Evolutionary conservation across 2,797 vertebrate species (phyloP).

Genomic region (Cyclopterus lumpus): DNA sequence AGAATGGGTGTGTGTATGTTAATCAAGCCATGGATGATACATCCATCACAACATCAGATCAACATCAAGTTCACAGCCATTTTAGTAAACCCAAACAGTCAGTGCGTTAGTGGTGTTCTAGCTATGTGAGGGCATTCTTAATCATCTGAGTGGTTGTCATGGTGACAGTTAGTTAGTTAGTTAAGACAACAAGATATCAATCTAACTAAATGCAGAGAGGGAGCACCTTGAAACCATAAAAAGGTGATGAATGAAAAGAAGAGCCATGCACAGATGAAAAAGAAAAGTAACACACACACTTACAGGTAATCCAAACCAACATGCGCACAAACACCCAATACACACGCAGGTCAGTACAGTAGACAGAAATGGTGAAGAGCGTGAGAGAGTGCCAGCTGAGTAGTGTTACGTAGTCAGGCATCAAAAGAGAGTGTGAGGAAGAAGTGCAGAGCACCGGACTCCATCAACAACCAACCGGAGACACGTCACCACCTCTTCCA

Average conservation of each 20-base stretch:
- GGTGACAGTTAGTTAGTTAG: slow-evolving; percentile 56
- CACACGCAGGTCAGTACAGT: slow-evolving; percentile 36
- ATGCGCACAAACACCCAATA: background rate
- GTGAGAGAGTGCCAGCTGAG: slow-evolving; percentile 50
- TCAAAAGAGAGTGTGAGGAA: slow-evolving; percentile 52
- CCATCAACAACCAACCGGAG: slow-evolving; percentile 64
- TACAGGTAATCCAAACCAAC: slow-evolving; percentile 5
- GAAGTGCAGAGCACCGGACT: slow-evolving; percentile 55
- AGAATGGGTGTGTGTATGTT: slow-evolving; percentile 11
- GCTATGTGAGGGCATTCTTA: slow-evolving; percentile 1
- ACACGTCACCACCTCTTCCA: slow-evolving; percentile 61
- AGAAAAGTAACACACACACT: slow-evolving; percentile 15
- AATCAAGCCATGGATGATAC: slow-evolving; percentile 52
- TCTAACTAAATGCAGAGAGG: slow-evolving; percentile 33
- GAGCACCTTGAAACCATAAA: slow-evolving; percentile 26
- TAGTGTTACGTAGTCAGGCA: slow-evolving; percentile 50
- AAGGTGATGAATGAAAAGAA: slow-evolving; percentile 22
- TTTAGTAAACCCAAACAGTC: slow-evolving; percentile 13
- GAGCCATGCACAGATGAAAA: slow-evolving; percentile 59
- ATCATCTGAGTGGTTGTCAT: slow-evolving; percentile 1
- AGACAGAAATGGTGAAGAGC: slow-evolving; percentile 43
- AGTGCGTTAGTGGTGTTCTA: slow-evolving; percentile 10
- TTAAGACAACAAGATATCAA: slow-evolving; percentile 24
- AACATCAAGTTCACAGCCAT: slow-evolving; percentile 32
- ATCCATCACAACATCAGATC: slow-evolving; percentile 42